Conservation (phyloP, 30 jellyfish, hydroid and myxozoan genomes). For the Mastigias papua region DNA sequence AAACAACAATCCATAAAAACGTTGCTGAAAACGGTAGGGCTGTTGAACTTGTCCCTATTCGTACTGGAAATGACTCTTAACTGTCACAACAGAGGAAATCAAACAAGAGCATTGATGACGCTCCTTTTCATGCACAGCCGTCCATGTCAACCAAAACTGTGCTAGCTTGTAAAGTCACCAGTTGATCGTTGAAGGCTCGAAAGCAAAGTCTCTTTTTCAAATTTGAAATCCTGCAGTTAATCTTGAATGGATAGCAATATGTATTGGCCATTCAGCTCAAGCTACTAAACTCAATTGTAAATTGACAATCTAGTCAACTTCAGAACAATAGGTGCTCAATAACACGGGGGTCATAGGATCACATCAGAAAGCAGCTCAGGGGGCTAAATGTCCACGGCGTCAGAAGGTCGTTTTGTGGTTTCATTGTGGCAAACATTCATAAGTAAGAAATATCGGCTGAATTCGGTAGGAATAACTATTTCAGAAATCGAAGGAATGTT, state of each 20-base stretch:
- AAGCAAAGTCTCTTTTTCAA: conserved; percentile 42
- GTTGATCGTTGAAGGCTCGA: conserved; percentile 41
- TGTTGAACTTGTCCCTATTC: neutral
- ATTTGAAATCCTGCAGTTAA: conserved; percentile 34
- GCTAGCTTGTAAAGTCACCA: neutral
- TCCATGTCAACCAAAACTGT: neutral
- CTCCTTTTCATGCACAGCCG: neutral
- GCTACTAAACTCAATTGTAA: conserved; percentile 69
- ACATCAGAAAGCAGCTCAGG: neutral
- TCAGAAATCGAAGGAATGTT: neutral
- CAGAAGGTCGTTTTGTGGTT: neutral
- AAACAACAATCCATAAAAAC: neutral
- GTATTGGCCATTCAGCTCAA: conserved; percentile 60
- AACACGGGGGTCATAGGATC: conserved; percentile 64
- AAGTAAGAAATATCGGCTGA: too few relatives aligned
- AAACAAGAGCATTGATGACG: neutral
- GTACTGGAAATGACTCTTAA: neutral
- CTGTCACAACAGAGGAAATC: neutral
- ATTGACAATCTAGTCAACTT: conserved; percentile 52
- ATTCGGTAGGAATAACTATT: too few relatives aligned
- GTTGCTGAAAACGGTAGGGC: neutral
- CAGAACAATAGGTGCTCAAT: conserved; percentile 20
- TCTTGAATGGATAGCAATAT: conserved; percentile 25
- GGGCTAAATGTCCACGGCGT: conserved; percentile 3
- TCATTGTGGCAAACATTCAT: neutral